Evolutionary conservation across 2,888 invertebrate species (phyloP).

Genomic region (Sesia bembeciformis): DNA sequence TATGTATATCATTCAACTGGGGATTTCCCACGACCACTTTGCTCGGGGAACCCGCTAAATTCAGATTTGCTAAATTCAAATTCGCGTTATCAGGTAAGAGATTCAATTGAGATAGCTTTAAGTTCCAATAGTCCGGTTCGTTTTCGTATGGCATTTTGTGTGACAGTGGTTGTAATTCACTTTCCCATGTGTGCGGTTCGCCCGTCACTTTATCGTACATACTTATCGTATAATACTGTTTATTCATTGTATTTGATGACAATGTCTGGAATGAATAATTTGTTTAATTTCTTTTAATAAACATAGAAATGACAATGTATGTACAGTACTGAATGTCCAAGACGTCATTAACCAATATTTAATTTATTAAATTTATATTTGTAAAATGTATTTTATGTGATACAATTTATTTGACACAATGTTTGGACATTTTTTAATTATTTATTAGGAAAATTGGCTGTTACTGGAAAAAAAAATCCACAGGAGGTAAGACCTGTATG

Average conservation of each 20-base stretch:
- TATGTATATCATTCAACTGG: slow-evolving; percentile 32
- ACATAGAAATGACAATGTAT: too few species aligned
- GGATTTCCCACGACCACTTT: slow-evolving; percentile 39
- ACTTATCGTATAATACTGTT: slow-evolving; percentile 12
- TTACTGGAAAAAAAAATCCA: too few species aligned
- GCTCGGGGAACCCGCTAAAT: slow-evolving; percentile 23
- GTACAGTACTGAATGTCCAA: too few species aligned
- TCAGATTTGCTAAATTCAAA: slow-evolving; percentile 28
- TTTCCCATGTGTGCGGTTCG: slow-evolving; percentile 41
- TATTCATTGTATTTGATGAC: slow-evolving; percentile 24
- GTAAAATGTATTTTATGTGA: too few species aligned
- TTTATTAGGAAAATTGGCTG: too few species aligned
- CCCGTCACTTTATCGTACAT: slow-evolving; percentile 47
- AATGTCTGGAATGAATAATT: not conserved
- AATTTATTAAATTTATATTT: too few species aligned
- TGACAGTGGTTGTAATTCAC: slow-evolving; percentile 26
- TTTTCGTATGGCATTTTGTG: slow-evolving; percentile 26
- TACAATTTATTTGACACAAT: too few species aligned
- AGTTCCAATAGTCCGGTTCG: slow-evolving; percentile 20
- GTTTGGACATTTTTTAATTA: too few species aligned
- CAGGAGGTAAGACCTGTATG: too few species aligned
- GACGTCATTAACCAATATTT: too few species aligned
- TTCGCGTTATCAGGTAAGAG: slow-evolving; percentile 45
- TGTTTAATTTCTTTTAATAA: not conserved
- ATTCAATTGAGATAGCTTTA: slow-evolving; percentile 34